phyloP scores from a whole-genome alignment of 2,113 vertebrate genomes.

The Halichoerus grypus region DNA sequence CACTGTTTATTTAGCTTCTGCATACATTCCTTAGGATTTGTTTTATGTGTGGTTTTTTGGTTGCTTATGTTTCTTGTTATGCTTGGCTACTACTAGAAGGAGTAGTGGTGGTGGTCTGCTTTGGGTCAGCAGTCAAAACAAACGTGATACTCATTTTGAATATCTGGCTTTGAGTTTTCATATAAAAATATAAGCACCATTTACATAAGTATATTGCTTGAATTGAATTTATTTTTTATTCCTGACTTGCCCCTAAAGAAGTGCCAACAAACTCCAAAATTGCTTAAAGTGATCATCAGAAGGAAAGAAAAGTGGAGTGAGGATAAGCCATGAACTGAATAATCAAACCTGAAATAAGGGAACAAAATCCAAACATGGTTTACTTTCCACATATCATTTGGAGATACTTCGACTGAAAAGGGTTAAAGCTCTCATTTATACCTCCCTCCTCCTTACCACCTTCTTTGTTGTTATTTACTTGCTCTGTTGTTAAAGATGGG shows the following conservation, averaged over 20 bases:
- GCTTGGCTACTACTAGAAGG: slow-evolving; percentile 80
- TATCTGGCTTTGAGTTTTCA: slow-evolving; percentile 78
- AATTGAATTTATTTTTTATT: slow-evolving; percentile 71
- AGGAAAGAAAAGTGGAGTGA: background rate
- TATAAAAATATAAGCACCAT: slow-evolving; percentile 79
- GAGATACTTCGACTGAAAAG: background rate
- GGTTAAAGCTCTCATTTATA: background rate
- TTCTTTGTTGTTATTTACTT: background rate
- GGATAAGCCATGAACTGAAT: background rate
- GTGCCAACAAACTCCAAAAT: slow-evolving; percentile 55
- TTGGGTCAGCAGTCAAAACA: slow-evolving; percentile 81
- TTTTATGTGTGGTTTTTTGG: slow-evolving; percentile 82
- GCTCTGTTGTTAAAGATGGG: background rate
- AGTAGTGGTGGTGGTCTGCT: slow-evolving; percentile 79
- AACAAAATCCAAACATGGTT: background rate
- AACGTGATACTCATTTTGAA: slow-evolving; percentile 83
- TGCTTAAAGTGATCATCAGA: slow-evolving; percentile 44
- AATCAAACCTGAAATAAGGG: background rate
- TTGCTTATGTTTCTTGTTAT: slow-evolving; percentile 84
- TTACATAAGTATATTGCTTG: slow-evolving; percentile 77
- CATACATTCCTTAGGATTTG: slow-evolving; percentile 82
- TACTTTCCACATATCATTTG: background rate
- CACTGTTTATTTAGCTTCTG: slow-evolving; percentile 83
- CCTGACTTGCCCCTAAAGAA: slow-evolving; percentile 42
- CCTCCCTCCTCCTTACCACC: background rate